Evolutionary conservation across 2,888 invertebrate genomes (phyloP).

Genomic region (Hydrotaea cyrtoneurina): DNA sequence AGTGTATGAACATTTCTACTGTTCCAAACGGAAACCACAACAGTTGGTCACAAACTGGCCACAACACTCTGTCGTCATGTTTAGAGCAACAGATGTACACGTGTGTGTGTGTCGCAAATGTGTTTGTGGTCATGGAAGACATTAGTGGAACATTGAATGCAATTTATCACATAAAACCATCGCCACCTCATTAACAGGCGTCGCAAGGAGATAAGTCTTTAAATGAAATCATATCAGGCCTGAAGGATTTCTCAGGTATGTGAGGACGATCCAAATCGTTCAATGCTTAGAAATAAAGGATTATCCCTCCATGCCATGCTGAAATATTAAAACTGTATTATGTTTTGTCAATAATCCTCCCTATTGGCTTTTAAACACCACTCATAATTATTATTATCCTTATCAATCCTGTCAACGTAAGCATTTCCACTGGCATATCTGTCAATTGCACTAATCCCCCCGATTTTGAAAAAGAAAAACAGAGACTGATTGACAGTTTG

Average conservation of each 20-base stretch:
- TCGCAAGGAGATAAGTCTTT: background rate
- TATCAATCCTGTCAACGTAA: background rate
- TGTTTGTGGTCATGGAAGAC: conserved; percentile 19
- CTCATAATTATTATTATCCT: too few relatives aligned
- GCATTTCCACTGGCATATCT: background rate
- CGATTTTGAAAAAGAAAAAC: background rate
- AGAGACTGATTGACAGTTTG: background rate
- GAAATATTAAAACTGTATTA: too few relatives aligned
- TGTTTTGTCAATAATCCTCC: too few relatives aligned
- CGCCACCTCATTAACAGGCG: conserved; percentile 10
- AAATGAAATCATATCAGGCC: background rate
- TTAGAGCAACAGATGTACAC: too few relatives aligned
- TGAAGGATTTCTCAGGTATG: too few relatives aligned
- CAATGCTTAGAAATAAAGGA: too few relatives aligned
- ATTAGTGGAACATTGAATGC: conserved; percentile 6
- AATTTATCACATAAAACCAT: background rate
- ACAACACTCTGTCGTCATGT: conserved; percentile 22
- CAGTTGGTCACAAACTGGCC: conserved; percentile 7
- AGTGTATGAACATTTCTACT: background rate
- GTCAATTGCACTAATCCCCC: background rate
- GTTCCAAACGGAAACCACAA: background rate
- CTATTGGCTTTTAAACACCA: too few relatives aligned
- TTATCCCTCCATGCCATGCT: too few relatives aligned
- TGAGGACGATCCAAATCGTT: too few relatives aligned
- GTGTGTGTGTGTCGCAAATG: conserved; percentile 1